Evolutionary conservation across 2,797 vertebrate species (phyloP).

Genomic region (Neopelma chrysocephalum): DNA sequence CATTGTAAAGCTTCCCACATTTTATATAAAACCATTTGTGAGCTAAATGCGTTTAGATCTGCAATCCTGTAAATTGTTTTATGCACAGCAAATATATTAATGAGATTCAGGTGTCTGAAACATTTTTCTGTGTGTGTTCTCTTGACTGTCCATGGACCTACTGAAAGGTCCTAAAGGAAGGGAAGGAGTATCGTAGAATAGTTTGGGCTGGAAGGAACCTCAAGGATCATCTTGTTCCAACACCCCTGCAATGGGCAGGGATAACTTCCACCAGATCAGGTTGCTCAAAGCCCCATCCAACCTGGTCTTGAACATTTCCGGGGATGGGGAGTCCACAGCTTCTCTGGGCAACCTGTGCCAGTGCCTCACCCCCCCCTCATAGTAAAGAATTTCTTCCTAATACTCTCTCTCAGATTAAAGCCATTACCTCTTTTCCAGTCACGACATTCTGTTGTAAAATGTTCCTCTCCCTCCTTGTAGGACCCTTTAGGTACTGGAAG

Average conservation of each 20-base stretch:
- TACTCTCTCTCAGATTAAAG: not conserved
- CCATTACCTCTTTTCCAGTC: not conserved
- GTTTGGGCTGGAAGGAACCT: not conserved
- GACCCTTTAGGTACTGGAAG: not conserved
- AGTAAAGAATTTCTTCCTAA: not conserved
- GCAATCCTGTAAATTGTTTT: not conserved
- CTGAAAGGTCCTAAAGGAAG: not conserved
- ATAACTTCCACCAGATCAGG: not conserved
- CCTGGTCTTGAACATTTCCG: not conserved
- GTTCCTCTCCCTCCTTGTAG: not conserved
- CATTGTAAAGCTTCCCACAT: not conserved
- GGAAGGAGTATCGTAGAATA: not conserved
- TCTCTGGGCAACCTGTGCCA: fast-evolving
- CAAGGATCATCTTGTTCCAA: not conserved
- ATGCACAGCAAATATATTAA: not conserved
- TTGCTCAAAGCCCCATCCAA: not conserved
- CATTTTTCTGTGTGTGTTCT: not conserved
- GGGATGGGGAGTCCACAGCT: not conserved
- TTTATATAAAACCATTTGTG: not conserved
- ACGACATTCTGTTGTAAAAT: not conserved
- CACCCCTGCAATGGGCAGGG: not conserved
- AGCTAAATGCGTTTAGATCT: not conserved
- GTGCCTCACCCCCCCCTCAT: not conserved
- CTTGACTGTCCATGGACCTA: not conserved
- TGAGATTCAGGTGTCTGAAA: not conserved